Base-by-base conservation (phyloP, 1,140 invertebrate genomes). In the Euborellia annulipes region DNA sequence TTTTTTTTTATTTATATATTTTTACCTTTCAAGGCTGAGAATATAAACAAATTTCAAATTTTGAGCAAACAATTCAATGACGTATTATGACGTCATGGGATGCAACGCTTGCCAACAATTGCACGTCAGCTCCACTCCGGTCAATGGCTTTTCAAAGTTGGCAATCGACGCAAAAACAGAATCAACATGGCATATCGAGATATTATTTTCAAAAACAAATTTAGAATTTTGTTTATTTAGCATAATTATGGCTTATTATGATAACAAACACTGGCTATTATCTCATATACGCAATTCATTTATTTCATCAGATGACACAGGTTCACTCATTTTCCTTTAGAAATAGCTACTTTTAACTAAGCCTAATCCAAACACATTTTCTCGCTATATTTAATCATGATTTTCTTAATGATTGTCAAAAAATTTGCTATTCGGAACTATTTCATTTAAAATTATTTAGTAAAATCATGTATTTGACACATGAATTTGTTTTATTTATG, bases 221-320 rank as follows among this genome's bases (percentile, higher is more conserved):
- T 63, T 27, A 27, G 23, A 27, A 27, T 27, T 27, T 27, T 27
- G 23, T 27, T 27, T 27, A 27, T 27, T 27, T 27, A 27, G 23
- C 11, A 27, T 27, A 27, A 27, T 27, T 27, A 93, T 94, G 89
- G 88, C 89, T 50, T 76, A 90, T 42, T 92, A 90, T 61, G 88
- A 93, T 62, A 88, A 93, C 62, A 79, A 81, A 65, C 80, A 85
- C 49, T 96, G 91, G 82, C 67, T 96, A 21, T 69, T 94, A 42
- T 85, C 86, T 39, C 86, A 93, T 62, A 90, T 94, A 47, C 70
- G 85, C 45, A 90, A 93, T 61, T 91, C 88, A 16, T 95, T 91
- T 63, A 88, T 93, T 55, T 85, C 84, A n/a, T 89, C 86, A 21
- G 91, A 96, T 68, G 89, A 94, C 63, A 91, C 88, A 56, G 85